These are phyloP conservation scores for Uria aalge DNA, from an alignment of 2,113 vertebrate species.

Conservation along the genomic window DNA sequence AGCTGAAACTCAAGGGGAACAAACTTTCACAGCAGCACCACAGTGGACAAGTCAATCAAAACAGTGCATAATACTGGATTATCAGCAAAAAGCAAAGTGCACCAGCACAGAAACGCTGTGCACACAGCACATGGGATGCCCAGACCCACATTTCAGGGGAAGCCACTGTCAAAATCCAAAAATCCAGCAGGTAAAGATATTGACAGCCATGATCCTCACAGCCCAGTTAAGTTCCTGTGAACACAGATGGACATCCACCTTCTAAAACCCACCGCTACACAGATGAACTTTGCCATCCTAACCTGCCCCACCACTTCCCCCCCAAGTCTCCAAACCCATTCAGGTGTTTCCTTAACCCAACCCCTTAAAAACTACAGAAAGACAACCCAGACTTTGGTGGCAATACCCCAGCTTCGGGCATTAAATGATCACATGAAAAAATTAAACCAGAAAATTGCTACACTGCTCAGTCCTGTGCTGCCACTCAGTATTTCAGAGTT, in stretches of 20 bases:
- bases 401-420: fast-evolving
- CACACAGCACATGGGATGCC: fast-evolving
- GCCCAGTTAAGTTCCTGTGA: fast-evolving
- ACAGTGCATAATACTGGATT: fast-evolving
- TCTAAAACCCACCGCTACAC: fast-evolving
- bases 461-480: fast-evolving
- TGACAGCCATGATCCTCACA: fast-evolving
- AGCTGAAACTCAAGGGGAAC: too few species aligned
- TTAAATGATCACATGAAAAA: fast-evolving
- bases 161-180: too few species aligned
- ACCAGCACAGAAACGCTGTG: not conserved
- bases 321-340: fast-evolving
- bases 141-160: fast-evolving
- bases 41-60: fast-evolving
- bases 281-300: fast-evolving
- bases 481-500: fast-evolving
- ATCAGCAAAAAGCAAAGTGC: fast-evolving
- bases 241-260: fast-evolving
- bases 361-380: too few species aligned
- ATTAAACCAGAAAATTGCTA: fast-evolving
- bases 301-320: too few species aligned
- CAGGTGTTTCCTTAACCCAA: not conserved
- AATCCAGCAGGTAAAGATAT: fast-evolving
- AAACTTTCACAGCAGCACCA: not conserved
- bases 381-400: fast-evolving